Evolutionary conservation across 2,888 invertebrate genomes (phyloP).

Genomic region (Ennomos fuscantarius): DNA sequence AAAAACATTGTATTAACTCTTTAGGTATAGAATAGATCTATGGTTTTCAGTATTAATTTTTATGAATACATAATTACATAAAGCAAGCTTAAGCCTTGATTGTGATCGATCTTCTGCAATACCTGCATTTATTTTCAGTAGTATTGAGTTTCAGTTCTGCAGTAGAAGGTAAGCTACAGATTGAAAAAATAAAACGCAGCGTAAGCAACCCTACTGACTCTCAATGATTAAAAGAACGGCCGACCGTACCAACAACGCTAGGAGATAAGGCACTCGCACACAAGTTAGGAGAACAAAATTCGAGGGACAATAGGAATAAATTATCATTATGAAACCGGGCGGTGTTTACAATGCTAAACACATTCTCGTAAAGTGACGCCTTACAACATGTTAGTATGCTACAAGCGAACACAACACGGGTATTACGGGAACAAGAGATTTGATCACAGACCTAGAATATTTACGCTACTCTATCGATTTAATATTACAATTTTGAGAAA

Average conservation of each 20-base stretch:
- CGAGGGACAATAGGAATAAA: slow-evolving; percentile 51
- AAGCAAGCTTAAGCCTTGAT: too few relatives aligned
- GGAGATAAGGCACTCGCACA: slow-evolving; percentile 48
- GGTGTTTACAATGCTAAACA: slow-evolving; percentile 41
- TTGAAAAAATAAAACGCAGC: not conserved
- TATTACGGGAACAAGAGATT: slow-evolving; percentile 4
- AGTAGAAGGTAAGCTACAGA: too few relatives aligned
- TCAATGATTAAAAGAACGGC: slow-evolving; percentile 34
- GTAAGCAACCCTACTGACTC: slow-evolving; percentile 8
- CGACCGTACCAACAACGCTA: slow-evolving; percentile 28
- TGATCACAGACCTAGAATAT: slow-evolving; percentile 10
- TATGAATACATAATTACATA: too few relatives aligned
- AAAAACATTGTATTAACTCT: too few relatives aligned
- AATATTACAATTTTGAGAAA: too few relatives aligned
- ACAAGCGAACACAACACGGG: slow-evolving; percentile 1
- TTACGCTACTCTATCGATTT: too few relatives aligned
- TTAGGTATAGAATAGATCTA: too few relatives aligned
- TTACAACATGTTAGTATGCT: slow-evolving; percentile 4
- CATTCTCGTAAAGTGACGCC: slow-evolving; percentile 27
- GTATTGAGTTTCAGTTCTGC: too few relatives aligned
- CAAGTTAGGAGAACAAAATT: slow-evolving; percentile 49
- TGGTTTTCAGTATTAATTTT: too few relatives aligned
- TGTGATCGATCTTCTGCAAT: too few relatives aligned
- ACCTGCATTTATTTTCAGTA: too few relatives aligned
- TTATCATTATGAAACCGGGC: slow-evolving; percentile 44